phyloP scores from a whole-genome alignment of 92 coral and sea anemone genomes.

The Phenganax stokvisi region DNA sequence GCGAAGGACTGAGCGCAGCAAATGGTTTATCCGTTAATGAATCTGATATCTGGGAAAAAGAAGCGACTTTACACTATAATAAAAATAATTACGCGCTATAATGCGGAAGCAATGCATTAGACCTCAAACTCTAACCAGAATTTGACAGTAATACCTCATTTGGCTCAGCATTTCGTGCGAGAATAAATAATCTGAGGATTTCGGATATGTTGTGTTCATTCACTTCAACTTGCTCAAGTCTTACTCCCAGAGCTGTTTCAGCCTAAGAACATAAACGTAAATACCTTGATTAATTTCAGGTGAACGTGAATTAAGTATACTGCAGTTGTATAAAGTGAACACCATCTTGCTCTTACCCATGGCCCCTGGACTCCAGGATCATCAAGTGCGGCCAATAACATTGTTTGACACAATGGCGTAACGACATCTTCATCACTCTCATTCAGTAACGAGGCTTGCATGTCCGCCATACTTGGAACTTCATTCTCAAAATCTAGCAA shows the following conservation, averaged over 20 bases:
- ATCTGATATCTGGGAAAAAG: slow-evolving; percentile 62
- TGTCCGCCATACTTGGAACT: slow-evolving; percentile 73
- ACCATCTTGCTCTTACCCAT: slow-evolving; percentile 43
- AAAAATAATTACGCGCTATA: too few relatives aligned
- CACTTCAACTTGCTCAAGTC: slow-evolving; percentile 78
- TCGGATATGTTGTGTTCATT: slow-evolving; percentile 82
- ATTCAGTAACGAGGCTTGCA: slow-evolving; percentile 81
- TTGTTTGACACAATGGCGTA: slow-evolving; percentile 73
- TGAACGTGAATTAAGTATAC: too few relatives aligned
- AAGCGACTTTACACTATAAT: not conserved
- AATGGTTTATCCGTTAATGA: slow-evolving; percentile 73
- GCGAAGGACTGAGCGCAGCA: slow-evolving; percentile 70
- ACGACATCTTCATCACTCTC: slow-evolving; percentile 82
- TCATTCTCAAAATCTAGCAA: slow-evolving; percentile 65
- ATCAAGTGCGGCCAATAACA: slow-evolving; percentile 69
- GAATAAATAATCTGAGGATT: slow-evolving; percentile 70
- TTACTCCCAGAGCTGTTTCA: slow-evolving; percentile 77
- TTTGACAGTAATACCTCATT: slow-evolving; percentile 53
- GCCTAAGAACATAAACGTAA: slow-evolving; percentile 52
- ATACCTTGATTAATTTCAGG: too few relatives aligned
- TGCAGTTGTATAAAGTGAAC: too few relatives aligned
- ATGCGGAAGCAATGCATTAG: too few relatives aligned
- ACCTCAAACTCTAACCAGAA: not conserved
- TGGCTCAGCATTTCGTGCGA: slow-evolving; percentile 80
- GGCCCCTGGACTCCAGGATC: slow-evolving; percentile 98